A percentile compares a stretch with the other conserved stretches of the same genome.
Evolutionary conservation across 2,797 vertebrate genomes (phyloP).

Genomic region (Eutrigla gurnardus): DNA sequence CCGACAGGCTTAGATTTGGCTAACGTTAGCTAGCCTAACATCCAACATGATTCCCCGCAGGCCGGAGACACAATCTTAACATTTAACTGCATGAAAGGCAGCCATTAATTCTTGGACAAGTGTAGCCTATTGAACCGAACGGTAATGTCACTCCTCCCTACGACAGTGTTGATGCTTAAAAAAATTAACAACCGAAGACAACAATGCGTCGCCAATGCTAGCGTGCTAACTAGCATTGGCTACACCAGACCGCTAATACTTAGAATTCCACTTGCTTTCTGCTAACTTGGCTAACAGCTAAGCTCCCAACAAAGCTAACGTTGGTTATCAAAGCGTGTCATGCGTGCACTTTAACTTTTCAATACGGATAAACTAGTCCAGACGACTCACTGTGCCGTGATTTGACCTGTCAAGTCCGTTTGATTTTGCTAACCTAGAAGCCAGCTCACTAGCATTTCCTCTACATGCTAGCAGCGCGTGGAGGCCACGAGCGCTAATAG

Average conservation of each 20-base stretch:
- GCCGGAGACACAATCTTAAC: neutral
- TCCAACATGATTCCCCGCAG: constrained; percentile 12
- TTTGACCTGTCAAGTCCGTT: constrained; percentile 65
- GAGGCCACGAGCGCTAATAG: constrained; percentile 81
- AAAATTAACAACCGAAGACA: constrained; percentile 60
- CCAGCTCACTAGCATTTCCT: constrained; percentile 60
- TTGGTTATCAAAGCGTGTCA: neutral
- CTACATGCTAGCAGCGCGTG: constrained; percentile 79
- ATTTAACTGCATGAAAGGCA: rapidly evolving
- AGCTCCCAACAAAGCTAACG: neutral
- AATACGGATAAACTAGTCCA: neutral
- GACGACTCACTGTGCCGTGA: neutral
- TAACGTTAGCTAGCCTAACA: constrained; percentile 43
- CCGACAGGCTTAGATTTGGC: constrained; percentile 63
- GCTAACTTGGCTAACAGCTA: constrained; percentile 47
- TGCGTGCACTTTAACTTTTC: rapidly evolving
- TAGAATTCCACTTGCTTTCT: constrained; percentile 53
- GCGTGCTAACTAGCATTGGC: constrained; percentile 52
- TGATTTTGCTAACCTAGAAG: constrained; percentile 45
- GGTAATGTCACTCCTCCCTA: constrained; percentile 1
- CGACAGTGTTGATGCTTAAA: neutral
- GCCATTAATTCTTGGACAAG: rapidly evolving
- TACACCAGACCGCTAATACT: constrained; percentile 40
- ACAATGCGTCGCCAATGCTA: constrained; percentile 73
- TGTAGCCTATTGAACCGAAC: neutral